A percentile compares a stretch with the other conserved stretches of the same genome.
phyloP scores from a whole-genome alignment of 2,113 vertebrate genomes.

The Dicaeum eximium region DNA sequence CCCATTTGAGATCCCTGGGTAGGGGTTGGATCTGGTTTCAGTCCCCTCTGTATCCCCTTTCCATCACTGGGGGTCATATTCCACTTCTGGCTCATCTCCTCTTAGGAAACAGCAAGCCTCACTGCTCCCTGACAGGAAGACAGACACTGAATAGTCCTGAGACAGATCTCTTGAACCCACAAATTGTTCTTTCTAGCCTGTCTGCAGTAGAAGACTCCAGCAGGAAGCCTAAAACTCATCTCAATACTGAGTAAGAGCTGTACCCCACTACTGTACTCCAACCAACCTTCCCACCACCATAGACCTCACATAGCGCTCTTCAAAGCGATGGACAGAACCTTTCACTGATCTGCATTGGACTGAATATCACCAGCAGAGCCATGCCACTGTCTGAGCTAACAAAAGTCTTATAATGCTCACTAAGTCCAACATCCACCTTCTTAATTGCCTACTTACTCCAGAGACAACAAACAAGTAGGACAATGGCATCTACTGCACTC shows the following conservation, averaged over 20 bases:
- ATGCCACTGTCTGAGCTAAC: not conserved
- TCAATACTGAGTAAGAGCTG: not conserved
- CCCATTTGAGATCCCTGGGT: not conserved
- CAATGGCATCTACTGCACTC: not conserved
- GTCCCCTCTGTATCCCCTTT: rapidly evolving
- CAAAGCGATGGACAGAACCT: not conserved
- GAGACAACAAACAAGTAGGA: not conserved
- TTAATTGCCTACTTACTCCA: not conserved
- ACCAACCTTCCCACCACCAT: not conserved
- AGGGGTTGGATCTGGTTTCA: not conserved
- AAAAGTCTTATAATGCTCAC: not conserved
- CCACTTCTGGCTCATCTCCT: not conserved
- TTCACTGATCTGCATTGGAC: not conserved
- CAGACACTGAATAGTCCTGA: not conserved
- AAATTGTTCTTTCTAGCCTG: not conserved
- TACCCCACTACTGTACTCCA: not conserved
- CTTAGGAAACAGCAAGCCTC: not conserved
- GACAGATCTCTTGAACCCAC: not conserved
- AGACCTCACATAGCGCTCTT: not conserved
- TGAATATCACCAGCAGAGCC: not conserved
- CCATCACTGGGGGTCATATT: not conserved
- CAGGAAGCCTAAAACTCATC: not conserved
- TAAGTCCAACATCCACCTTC: not conserved
- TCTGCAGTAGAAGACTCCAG: not conserved
- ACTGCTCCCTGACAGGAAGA: not conserved